Evolutionary conservation across 2,113 vertebrate species (phyloP), one percentile per base, ranked within the genome.

Genomic region (Prolemur simus): DNA sequence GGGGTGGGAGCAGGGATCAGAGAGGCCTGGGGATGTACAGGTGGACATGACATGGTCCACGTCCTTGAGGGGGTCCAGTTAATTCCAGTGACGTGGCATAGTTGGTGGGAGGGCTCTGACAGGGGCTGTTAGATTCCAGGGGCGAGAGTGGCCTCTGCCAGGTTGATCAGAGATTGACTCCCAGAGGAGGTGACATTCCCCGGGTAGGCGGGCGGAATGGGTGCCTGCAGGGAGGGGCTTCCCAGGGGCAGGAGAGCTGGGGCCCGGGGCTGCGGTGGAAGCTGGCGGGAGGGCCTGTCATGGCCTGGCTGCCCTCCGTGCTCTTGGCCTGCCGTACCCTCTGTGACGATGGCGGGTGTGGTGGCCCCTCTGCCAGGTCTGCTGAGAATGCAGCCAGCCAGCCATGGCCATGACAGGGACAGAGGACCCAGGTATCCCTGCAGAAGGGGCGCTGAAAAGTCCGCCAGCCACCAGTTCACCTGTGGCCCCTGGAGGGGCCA

Each of bases 261-360:
- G 23, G 52, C 13, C 15, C 18, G 5, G 78, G 45, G 6, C 14
- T 7, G 45, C 6, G 13, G 54, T 21, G 9, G 27, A 21, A 21
- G 29, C 45, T 45, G 6, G 42, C 27, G 15, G 7, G 45, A 49
- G n/a, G 8, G 15, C 11, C 8, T 7, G 29, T 23, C 49, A 15
- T 42, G 69, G 21, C 68, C 68, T 5, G 5, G 47, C 58, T 37
- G 80, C 60, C 68, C 32, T 0, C 1, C 25, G 87, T 11, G 37
- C 15, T 17, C 18, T 8, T 8, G 1, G 56, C 15, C 56, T 23
- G 7, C 23, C 14, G 29, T 0, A 0, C 47, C 18, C 58, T 32
- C 69, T 73, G 93, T 4, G 39, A 25, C 45, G 21, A 34, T 1
- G 12, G 34, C 11, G 4, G 39, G 7, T 5, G 13, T 37, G 17